These are phyloP conservation scores for Epistrophella euchroma DNA, from an alignment of 2,888 invertebrate species.

Conservation along the genomic window DNA sequence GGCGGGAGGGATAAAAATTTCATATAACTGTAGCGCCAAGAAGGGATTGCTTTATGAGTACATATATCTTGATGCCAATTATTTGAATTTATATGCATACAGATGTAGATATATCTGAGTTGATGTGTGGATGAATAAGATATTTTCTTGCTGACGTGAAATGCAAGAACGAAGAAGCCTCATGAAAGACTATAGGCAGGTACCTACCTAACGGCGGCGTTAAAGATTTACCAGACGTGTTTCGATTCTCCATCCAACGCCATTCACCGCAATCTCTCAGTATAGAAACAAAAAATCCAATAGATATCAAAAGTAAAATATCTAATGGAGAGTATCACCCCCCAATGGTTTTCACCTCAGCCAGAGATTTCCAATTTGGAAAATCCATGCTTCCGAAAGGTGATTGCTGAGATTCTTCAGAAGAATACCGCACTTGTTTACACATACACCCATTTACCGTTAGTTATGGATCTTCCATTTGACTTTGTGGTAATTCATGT, in stretches of 20 bases:
- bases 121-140: conserved; percentile 7
- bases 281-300: not conserved
- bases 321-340: conserved; percentile 13
- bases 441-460: conserved; percentile 19
- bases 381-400: conserved; percentile 23
- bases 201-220: not conserved
- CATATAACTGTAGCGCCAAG: conserved; percentile 15
- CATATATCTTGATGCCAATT: conserved; percentile 82
- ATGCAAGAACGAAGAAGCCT: conserved; percentile 46
- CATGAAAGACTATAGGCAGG: not conserved
- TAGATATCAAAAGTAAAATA: conserved; percentile 5
- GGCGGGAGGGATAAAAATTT: conserved; percentile 9
- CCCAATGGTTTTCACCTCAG: conserved; percentile 22
- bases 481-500: conserved; percentile 24
- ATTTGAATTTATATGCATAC: conserved; percentile 81
- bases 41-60: conserved; percentile 82
- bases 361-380: conserved; percentile 16
- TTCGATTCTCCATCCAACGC: not conserved
- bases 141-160: conserved; percentile 47
- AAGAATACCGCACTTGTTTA: conserved; percentile 61
- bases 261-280: not conserved
- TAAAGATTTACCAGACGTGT: not conserved
- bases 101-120: conserved; percentile 1
- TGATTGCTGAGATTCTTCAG: conserved; percentile 43
- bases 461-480: conserved; percentile 59